phyloP scores from a whole-genome alignment of 2,113 vertebrate species.

The Epinephelus cyanopodus region DNA sequence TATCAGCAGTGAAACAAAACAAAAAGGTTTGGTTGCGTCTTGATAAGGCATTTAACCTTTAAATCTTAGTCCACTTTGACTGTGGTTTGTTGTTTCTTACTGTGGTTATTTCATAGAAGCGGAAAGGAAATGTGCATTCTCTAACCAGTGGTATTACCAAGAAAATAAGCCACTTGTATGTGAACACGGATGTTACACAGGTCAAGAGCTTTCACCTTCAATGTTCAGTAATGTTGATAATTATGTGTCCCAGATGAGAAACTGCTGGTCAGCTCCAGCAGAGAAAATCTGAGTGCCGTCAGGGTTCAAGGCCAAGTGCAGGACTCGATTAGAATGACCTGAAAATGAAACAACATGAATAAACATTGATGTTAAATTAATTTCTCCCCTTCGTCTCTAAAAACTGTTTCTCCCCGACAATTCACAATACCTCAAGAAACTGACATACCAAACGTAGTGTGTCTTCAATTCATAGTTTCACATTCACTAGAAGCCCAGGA shows the following conservation, averaged over 20 bases:
- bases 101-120: background rate
- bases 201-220: background rate
- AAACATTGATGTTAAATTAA: background rate
- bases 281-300: slow-evolving; percentile 80
- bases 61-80: too few species aligned
- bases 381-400: background rate
- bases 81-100: background rate
- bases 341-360: slow-evolving; percentile 29
- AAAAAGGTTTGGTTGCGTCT: background rate
- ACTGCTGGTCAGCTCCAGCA: slow-evolving; percentile 76
- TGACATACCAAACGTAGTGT: background rate
- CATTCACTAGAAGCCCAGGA: slow-evolving; percentile 13
- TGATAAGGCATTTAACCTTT: background rate
- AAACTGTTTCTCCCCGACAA: background rate
- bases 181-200: background rate
- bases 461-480: slow-evolving; percentile 18
- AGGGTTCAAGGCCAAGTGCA: slow-evolving; percentile 80
- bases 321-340: slow-evolving; percentile 84
- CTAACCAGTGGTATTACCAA: background rate
- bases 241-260: slow-evolving; percentile 81
- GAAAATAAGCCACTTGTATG: background rate
- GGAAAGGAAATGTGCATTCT: slow-evolving; percentile 11
- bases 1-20: background rate
- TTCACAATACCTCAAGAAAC: background rate
- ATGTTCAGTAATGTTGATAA: background rate